phyloP scores from a whole-genome alignment of 2,888 invertebrate species.

The Cerceris ruficornis region DNA sequence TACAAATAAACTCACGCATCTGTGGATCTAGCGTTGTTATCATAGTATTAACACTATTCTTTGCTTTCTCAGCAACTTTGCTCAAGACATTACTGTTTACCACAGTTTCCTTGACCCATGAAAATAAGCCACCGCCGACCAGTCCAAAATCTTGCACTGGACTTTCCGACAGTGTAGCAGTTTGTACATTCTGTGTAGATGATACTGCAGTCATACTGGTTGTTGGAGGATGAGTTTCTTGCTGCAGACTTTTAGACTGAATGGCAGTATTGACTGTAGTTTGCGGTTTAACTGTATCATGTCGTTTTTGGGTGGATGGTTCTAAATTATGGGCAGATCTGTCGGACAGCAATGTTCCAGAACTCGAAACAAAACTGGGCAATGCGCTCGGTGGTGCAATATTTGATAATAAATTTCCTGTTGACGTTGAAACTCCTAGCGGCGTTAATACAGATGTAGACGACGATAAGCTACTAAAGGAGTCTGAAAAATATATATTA shows the following conservation, averaged over 20 bases:
- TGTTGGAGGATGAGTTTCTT: constrained; percentile 26
- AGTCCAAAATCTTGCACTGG: constrained; percentile 53
- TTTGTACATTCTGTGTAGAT: constrained; percentile 34
- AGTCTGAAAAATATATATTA: constrained; percentile 74
- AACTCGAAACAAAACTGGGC: constrained; percentile 86
- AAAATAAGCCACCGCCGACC: constrained; percentile 85
- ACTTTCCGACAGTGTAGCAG: constrained; percentile 27
- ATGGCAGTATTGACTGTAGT: constrained; percentile 23
- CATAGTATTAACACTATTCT: constrained; percentile 92
- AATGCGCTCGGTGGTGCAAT: constrained; percentile 87
- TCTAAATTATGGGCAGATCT: constrained; percentile 29
- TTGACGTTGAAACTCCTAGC: constrained; percentile 79
- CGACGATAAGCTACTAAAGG: constrained; percentile 80
- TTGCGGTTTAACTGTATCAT: constrained; percentile 37
- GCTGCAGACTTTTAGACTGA: constrained; percentile 37
- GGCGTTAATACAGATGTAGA: constrained; percentile 81
- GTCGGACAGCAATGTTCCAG: constrained; percentile 66
- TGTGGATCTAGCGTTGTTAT: constrained; percentile 94
- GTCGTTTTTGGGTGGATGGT: constrained; percentile 25
- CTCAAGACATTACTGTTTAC: constrained; percentile 85
- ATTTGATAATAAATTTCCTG: constrained; percentile 86
- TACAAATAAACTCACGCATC: constrained; percentile 93
- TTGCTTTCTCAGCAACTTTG: constrained; percentile 89
- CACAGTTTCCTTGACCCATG: constrained; percentile 89
- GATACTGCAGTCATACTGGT: not conserved